phyloP scores from a whole-genome alignment of 1,140 invertebrate genomes.

The Penaeus vannamei region DNA sequence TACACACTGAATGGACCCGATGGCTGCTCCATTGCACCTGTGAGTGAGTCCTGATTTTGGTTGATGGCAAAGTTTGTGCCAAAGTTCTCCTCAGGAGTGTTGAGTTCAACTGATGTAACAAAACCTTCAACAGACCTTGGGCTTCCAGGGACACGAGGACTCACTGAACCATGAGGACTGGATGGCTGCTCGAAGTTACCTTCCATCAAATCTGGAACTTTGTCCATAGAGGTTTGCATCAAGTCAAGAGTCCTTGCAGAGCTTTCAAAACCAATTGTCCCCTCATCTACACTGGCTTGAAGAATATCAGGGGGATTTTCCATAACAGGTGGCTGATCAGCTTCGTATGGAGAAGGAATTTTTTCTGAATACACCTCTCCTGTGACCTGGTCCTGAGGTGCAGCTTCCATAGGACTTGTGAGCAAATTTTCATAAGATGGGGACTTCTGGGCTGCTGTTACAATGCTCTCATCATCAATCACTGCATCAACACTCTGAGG shows the following conservation, averaged over 20 bases:
- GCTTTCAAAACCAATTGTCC: not conserved
- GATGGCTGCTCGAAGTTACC: not conserved
- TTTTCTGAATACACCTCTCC: too few species aligned
- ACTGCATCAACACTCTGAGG: too few species aligned
- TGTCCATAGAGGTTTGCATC: slow-evolving; percentile 39
- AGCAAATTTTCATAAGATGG: too few species aligned
- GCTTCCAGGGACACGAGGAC: slow-evolving; percentile 59
- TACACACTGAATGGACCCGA: slow-evolving; percentile 67
- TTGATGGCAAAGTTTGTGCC: slow-evolving; percentile 50
- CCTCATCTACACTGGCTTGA: slow-evolving; percentile 24
- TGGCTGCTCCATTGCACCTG: slow-evolving; percentile 48
- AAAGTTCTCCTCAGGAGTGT: slow-evolving; percentile 59
- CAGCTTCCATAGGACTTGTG: slow-evolving; percentile 13
- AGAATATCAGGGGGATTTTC: slow-evolving; percentile 40
- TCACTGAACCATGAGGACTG: slow-evolving; percentile 40
- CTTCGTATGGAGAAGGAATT: too few species aligned
- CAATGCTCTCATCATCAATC: not conserved
- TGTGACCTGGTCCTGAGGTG: too few species aligned
- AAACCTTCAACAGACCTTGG: slow-evolving; percentile 67
- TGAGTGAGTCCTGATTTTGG: slow-evolving; percentile 47
- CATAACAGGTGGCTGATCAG: slow-evolving; percentile 32
- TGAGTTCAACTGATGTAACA: slow-evolving; percentile 66
- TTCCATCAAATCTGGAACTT: slow-evolving; percentile 17
- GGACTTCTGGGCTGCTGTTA: too few species aligned
- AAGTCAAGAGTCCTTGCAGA: not conserved